phyloP scores from a whole-genome alignment of 2,888 invertebrate genomes.

The Altica lythri region DNA sequence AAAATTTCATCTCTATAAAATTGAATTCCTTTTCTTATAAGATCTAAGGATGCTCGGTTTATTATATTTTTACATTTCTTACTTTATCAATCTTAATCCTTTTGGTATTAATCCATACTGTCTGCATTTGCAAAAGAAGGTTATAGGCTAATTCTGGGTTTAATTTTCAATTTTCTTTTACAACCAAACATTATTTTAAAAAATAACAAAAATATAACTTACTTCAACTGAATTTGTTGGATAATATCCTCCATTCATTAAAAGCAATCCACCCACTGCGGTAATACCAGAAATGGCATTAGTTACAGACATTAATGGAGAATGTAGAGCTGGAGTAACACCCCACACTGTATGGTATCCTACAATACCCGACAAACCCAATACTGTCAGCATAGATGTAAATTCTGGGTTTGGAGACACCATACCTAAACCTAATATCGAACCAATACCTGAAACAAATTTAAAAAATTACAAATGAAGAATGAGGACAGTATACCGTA shows the following conservation, averaged over 20 bases:
- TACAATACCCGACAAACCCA: slow-evolving; percentile 80
- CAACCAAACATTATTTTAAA: too few species aligned
- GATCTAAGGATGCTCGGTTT: too few species aligned
- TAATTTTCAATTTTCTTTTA: too few species aligned
- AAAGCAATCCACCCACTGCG: slow-evolving; percentile 84
- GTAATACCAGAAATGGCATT: slow-evolving; percentile 92
- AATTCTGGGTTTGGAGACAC: slow-evolving; percentile 84
- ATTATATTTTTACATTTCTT: too few species aligned
- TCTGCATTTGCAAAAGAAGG: too few species aligned
- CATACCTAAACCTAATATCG: slow-evolving; percentile 70
- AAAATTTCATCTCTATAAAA: too few species aligned
- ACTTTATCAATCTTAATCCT: too few species aligned
- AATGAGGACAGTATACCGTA: not conserved
- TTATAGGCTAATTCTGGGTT: too few species aligned
- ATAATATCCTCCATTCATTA: slow-evolving; percentile 82
- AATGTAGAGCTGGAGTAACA: slow-evolving; percentile 87
- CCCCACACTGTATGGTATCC: slow-evolving; percentile 92
- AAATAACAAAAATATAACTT: too few species aligned
- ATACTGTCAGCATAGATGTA: slow-evolving; percentile 85
- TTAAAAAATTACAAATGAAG: slow-evolving; percentile 22
- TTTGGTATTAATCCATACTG: too few species aligned
- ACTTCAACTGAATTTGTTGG: slow-evolving; percentile 78
- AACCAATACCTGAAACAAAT: slow-evolving; percentile 65
- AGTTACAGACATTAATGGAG: slow-evolving; percentile 90
- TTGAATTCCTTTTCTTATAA: too few species aligned